phyloP scores from a whole-genome alignment of 2,113 vertebrate genomes.

The Aegithalos caudatus region DNA sequence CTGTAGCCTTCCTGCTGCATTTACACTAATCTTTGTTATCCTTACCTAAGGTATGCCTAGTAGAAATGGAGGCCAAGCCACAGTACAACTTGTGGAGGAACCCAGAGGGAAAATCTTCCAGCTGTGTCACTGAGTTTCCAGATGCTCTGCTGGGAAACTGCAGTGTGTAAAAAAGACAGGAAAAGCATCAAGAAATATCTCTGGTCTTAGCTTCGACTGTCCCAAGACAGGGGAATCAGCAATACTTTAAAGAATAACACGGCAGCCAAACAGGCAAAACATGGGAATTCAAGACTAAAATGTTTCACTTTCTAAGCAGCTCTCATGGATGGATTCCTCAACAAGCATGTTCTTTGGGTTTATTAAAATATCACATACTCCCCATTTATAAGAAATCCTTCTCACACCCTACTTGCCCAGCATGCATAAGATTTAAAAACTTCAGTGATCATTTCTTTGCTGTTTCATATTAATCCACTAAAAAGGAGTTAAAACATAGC shows the following conservation, averaged over 20 bases:
- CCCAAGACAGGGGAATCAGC: not conserved
- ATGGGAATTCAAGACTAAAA: not conserved
- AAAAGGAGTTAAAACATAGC: not conserved
- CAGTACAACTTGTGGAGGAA: not conserved
- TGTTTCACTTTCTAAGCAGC: not conserved
- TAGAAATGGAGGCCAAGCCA: not conserved
- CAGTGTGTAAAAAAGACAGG: not conserved
- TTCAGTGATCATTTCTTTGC: not conserved
- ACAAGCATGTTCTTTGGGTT: not conserved
- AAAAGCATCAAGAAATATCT: not conserved
- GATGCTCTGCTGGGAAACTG: not conserved
- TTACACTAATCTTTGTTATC: not conserved
- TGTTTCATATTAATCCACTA: not conserved
- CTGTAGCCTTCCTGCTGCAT: not conserved
- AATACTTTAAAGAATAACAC: not conserved
- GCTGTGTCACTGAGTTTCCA: not conserved
- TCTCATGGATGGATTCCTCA: not conserved
- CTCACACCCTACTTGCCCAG: not conserved
- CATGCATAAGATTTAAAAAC: not conserved
- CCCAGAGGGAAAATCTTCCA: not conserved
- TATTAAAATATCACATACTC: not conserved
- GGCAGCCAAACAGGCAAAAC: not conserved
- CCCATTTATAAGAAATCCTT: not conserved
- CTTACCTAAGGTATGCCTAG: not conserved
- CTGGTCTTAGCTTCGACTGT: not conserved